These are phyloP conservation scores for Reticulitermes speratus DNA, from an alignment of 1,140 invertebrate species.

Conservation along the genomic window DNA sequence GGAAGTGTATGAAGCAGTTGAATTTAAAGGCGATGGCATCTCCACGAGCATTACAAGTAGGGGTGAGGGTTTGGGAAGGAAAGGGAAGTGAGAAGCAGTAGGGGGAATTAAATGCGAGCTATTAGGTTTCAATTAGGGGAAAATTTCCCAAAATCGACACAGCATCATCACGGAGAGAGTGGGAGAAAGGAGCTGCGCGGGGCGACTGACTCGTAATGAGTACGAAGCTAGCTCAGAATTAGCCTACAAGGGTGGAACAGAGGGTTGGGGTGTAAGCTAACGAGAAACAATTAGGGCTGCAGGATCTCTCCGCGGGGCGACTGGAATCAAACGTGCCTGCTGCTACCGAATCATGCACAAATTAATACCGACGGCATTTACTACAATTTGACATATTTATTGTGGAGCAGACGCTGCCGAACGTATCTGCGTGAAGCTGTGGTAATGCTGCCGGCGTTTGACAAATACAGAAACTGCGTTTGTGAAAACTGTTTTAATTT, in stretches of 20 bases:
- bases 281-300: slow-evolving; percentile 14
- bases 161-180: neutral
- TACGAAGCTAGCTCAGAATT: neutral
- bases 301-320: neutral
- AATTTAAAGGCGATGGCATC: neutral
- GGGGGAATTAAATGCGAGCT: slow-evolving; percentile 14
- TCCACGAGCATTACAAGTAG: neutral
- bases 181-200: neutral
- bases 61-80: neutral
- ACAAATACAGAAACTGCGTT: too few species aligned
- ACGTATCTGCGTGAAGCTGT: too few species aligned
- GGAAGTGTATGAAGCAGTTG: neutral
- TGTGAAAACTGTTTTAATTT: too few species aligned
- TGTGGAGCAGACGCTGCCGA: too few species aligned
- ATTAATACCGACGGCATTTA: too few species aligned
- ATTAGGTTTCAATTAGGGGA: slow-evolving; percentile 16
- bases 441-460: too few species aligned
- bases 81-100: neutral
- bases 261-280: neutral
- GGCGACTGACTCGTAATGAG: neutral
- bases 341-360: too few species aligned
- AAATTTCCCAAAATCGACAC: slow-evolving; percentile 16
- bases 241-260: neutral
- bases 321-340: too few species aligned
- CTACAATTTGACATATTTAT: too few species aligned